phyloP scores from a whole-genome alignment of 2,797 vertebrate genomes.

The Tamandua tetradactyla region DNA sequence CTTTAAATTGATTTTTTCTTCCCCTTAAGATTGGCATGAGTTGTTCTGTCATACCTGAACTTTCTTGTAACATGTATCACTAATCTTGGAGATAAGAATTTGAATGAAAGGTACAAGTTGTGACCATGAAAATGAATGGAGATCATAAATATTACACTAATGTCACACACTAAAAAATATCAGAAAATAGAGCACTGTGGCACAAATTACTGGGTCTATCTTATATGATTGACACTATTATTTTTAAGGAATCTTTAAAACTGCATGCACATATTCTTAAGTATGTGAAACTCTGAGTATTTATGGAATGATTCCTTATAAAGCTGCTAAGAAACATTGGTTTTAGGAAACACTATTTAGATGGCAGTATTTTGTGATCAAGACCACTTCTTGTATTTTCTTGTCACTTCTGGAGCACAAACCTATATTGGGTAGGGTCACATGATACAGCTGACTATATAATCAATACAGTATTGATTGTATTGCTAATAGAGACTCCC shows the following conservation, averaged over 20 bases:
- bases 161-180: neutral
- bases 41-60: neutral
- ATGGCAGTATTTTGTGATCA: neutral
- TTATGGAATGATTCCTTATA: neutral
- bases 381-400: neutral
- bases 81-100: neutral
- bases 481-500: neutral
- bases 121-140: neutral
- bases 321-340: neutral
- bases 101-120: neutral
- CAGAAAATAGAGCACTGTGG: neutral
- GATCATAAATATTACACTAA: neutral
- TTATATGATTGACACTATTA: neutral
- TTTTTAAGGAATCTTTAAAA: neutral
- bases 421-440: neutral
- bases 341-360: neutral
- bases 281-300: no score
- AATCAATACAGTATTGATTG: neutral
- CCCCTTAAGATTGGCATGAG: neutral
- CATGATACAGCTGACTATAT: neutral
- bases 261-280: no score
- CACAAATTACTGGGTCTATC: neutral
- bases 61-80: neutral
- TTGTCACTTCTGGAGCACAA: neutral
- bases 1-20: neutral